A percentile compares a stretch with the other conserved stretches of the same genome.
Conservation (phyloP, 2,113 vertebrate species). For the Nasalis larvatus region DNA sequence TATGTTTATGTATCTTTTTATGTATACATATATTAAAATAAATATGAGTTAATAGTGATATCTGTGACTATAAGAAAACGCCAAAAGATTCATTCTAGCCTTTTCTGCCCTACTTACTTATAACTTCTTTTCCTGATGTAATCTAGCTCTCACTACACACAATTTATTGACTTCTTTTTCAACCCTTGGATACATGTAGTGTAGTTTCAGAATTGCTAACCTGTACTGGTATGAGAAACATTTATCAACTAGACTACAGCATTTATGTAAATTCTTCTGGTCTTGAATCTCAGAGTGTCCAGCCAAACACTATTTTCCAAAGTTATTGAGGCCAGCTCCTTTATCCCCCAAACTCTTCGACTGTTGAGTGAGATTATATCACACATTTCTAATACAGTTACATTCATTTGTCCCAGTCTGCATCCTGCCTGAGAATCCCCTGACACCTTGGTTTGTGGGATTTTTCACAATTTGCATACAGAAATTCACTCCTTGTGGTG, state of each 20-base stretch:
- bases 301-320: background rate
- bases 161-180: background rate
- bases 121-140: background rate
- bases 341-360: background rate
- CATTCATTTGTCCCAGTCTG: background rate
- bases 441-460: background rate
- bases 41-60: background rate
- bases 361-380: background rate
- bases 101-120: background rate
- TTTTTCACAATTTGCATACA: background rate
- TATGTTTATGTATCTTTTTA: background rate
- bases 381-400: background rate
- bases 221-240: background rate
- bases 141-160: background rate
- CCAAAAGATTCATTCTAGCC: background rate
- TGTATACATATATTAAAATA: background rate
- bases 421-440: background rate
- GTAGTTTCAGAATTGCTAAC: background rate
- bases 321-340: background rate
- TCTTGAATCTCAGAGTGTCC: background rate
- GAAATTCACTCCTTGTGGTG: background rate
- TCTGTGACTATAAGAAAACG: background rate
- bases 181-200: background rate
- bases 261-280: background rate
- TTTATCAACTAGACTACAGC: background rate